phyloP scores from a whole-genome alignment of 1,140 invertebrate species.

The Tetragonula clypearis region DNA sequence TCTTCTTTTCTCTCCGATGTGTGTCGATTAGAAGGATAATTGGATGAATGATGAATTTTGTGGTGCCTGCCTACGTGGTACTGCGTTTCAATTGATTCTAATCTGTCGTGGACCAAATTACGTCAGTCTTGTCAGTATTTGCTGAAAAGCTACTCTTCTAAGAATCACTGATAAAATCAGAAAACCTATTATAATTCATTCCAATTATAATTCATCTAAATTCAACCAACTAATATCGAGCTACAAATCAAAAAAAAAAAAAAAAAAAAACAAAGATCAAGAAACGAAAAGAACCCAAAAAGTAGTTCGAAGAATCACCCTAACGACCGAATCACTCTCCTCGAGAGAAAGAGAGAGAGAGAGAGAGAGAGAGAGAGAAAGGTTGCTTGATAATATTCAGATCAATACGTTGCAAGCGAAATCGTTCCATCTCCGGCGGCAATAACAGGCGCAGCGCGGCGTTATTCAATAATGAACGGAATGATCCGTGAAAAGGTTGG shows the following conservation, averaged over 20 bases:
- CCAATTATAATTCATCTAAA: not conserved
- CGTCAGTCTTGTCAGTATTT: too few relatives aligned
- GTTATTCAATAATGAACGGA: conserved; percentile 52
- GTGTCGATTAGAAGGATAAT: not conserved
- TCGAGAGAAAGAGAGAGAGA: not conserved
- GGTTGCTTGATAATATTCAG: not conserved
- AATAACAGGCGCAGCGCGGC: conserved; percentile 7
- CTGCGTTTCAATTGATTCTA: not conserved
- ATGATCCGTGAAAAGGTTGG: conserved; percentile 56
- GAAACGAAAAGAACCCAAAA: not conserved
- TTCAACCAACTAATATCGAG: not conserved
- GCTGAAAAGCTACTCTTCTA: too few relatives aligned
- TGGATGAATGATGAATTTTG: not conserved
- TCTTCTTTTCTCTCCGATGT: not conserved
- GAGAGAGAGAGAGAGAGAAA: not conserved
- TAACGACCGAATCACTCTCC: not conserved
- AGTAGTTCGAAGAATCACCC: not conserved
- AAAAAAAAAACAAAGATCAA: not conserved
- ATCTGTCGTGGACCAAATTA: too few relatives aligned
- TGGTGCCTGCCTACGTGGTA: not conserved
- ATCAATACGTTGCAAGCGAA: not conserved
- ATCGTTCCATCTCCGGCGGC: conserved; percentile 4
- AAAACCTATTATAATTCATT: too few relatives aligned
- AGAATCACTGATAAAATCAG: too few relatives aligned
- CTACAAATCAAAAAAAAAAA: not conserved